A percentile compares a stretch with the other conserved stretches of the same genome.
phyloP scores from a whole-genome alignment of 2,113 vertebrate species.

The Neofelis nebulosa region DNA sequence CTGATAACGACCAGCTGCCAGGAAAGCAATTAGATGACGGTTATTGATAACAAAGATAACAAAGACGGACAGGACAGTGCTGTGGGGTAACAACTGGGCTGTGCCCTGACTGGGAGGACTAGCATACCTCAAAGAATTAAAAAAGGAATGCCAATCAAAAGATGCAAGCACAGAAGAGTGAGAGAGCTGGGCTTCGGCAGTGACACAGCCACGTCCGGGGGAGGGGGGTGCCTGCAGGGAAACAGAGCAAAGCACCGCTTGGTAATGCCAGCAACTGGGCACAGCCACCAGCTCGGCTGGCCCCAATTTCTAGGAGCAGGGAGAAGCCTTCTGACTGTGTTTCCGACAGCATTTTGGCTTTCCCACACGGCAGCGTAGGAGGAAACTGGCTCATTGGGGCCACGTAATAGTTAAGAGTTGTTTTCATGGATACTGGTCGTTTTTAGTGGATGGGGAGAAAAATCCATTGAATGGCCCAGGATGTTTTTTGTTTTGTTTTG shows the following conservation, averaged over 20 bases:
- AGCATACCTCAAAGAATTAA: not conserved
- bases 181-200: not conserved
- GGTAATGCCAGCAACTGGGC: not conserved
- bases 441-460: not conserved
- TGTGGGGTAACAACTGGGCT: not conserved
- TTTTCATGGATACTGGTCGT: not conserved
- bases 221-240: no score
- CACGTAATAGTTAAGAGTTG: not conserved
- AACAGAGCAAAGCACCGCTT: not conserved
- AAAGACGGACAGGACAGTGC: not conserved
- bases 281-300: not conserved
- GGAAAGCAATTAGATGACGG: not conserved
- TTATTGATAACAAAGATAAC: not conserved
- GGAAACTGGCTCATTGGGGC: not conserved
- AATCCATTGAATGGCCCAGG: not conserved
- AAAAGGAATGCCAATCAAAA: not conserved
- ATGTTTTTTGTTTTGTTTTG: no score
- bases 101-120: not conserved
- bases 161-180: not conserved
- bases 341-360: not conserved
- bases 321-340: not conserved
- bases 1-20: not conserved
- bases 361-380: not conserved
- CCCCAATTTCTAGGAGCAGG: not conserved
- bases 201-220: not conserved